Conservation (phyloP, 2,113 vertebrate genomes). For the Corythaeola cristata region DNA sequence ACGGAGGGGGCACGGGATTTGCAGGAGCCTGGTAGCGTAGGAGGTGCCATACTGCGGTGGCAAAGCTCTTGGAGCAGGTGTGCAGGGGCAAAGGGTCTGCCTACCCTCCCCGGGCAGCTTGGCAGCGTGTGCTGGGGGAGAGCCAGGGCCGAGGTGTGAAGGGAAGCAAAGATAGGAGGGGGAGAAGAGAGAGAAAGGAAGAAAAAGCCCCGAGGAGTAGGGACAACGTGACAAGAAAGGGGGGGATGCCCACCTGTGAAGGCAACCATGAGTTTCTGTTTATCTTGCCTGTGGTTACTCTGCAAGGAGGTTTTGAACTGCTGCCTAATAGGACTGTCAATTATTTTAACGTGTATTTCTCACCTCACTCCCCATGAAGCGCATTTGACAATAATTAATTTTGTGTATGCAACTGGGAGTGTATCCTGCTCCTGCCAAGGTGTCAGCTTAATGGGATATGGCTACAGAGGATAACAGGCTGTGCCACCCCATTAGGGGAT, state of each 20-base stretch:
- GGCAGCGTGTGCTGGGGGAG: neutral
- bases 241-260: slow-evolving; percentile 14
- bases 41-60: neutral
- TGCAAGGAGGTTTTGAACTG: slow-evolving; percentile 25
- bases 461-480: slow-evolving; percentile 30
- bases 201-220: neutral
- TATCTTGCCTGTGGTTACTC: slow-evolving; percentile 4
- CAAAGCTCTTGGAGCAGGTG: slow-evolving; percentile 22
- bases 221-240: neutral
- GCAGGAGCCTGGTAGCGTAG: neutral
- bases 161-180: neutral
- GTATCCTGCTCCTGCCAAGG: slow-evolving; percentile 39
- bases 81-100: slow-evolving; percentile 30
- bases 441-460: slow-evolving; percentile 44
- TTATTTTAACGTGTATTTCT: slow-evolving; percentile 42
- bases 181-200: neutral
- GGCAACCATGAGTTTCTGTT: neutral
- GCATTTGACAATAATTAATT: slow-evolving; percentile 59
- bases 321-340: slow-evolving; percentile 12
- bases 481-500: neutral
- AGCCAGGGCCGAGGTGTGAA: slow-evolving; percentile 1
- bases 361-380: slow-evolving; percentile 27
- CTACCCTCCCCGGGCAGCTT: neutral
- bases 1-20: neutral
- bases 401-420: slow-evolving; percentile 26